phyloP scores from a whole-genome alignment of 2,113 vertebrate species.

The Monarcha castaneiventris region DNA sequence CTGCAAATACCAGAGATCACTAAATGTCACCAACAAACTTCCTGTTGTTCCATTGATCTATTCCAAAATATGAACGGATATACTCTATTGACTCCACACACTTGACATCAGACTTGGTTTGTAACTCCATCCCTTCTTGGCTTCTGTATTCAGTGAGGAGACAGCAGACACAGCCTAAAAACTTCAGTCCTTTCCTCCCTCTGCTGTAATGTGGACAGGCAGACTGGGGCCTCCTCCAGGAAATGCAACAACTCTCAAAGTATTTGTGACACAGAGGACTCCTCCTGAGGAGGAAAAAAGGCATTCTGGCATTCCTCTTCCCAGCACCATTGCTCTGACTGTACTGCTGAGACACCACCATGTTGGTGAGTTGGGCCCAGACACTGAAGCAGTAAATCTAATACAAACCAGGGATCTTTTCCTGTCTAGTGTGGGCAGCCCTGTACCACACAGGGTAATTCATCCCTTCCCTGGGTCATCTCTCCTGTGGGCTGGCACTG shows the following conservation, averaged over 20 bases:
- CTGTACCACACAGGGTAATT: background rate
- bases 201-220: background rate
- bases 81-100: background rate
- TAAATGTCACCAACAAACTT: slow-evolving; percentile 6
- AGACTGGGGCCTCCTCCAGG: background rate
- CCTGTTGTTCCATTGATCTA: background rate
- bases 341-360: background rate
- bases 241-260: background rate
- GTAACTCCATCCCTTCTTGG: background rate
- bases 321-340: background rate
- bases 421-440: background rate
- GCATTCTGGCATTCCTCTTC: background rate
- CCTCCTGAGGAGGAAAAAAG: background rate
- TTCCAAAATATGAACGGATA: background rate
- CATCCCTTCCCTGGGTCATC: no score
- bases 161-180: background rate
- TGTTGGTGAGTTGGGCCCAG: background rate
- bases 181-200: background rate
- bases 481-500: background rate
- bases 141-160: background rate
- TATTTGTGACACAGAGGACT: background rate
- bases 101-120: background rate
- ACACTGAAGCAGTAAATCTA: background rate
- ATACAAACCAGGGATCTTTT: background rate
- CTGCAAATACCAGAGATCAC: background rate